phyloP scores from a whole-genome alignment of 2,797 vertebrate genomes.

The Danio aesculapii region DNA sequence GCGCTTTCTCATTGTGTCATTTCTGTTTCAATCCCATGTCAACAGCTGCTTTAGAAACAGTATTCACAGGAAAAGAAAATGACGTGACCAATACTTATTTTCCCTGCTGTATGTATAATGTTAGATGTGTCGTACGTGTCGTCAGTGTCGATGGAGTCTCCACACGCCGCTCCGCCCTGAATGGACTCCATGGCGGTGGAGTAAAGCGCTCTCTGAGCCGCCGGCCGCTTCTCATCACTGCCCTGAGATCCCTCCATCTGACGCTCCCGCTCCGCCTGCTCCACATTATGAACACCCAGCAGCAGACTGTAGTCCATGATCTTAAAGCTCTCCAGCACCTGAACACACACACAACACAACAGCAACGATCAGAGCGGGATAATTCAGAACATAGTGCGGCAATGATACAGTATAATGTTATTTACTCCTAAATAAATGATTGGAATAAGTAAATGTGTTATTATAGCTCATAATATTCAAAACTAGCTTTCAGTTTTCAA shows the following conservation, averaged over 20 bases:
- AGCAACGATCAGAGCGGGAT: conserved; percentile 58
- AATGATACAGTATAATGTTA: too few species aligned
- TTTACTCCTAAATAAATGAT: too few species aligned
- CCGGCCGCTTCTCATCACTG: conserved; percentile 86
- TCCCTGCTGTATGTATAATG: too few species aligned
- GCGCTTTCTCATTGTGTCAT: too few species aligned
- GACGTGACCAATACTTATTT: too few species aligned
- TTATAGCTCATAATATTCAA: too few species aligned
- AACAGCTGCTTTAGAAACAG: too few species aligned
- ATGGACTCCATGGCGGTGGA: conserved; percentile 98
- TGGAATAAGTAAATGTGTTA: too few species aligned
- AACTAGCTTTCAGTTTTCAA: too few species aligned
- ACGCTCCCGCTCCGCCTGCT: conserved; percentile 86
- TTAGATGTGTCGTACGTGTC: conserved; percentile 84
- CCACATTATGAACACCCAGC: conserved; percentile 93
- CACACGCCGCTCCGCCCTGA: conserved; percentile 88
- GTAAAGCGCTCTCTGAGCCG: conserved; percentile 91
- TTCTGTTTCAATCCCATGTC: too few species aligned
- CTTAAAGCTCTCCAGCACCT: conserved; percentile 96
- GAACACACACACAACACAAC: not conserved
- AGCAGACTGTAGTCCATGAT: conserved; percentile 99
- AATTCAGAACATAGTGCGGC: too few species aligned
- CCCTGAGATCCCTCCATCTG: conserved; percentile 86
- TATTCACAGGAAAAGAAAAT: too few species aligned
- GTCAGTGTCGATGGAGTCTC: conserved; percentile 89